Conservation (phyloP, 2,888 invertebrate species). For the Drosophila affinis region DNA sequence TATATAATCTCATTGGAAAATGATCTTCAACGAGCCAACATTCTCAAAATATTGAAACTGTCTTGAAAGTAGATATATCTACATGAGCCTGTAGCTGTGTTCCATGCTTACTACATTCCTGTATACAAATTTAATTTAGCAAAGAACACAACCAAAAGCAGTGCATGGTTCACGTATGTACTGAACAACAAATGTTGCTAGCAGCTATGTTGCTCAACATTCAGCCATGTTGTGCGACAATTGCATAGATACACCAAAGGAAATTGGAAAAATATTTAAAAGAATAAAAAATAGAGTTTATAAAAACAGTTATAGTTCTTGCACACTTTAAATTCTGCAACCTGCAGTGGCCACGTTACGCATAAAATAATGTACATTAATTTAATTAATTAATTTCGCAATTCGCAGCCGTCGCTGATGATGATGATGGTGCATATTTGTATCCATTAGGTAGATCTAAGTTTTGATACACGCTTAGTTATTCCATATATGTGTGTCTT, state of each 20-base stretch:
- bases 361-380: background rate
- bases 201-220: background rate
- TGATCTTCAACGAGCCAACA: background rate
- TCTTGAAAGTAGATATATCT: background rate
- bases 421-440: background rate
- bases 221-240: constrained; percentile 3
- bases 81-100: background rate
- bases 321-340: background rate
- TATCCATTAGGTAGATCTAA: background rate
- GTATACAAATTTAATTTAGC: background rate
- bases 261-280: background rate
- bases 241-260: constrained; percentile 10
- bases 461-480: background rate
- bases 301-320: accelerated
- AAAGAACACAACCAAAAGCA: constrained; percentile 18
- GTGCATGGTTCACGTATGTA: background rate
- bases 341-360: background rate
- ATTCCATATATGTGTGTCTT: background rate
- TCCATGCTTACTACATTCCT: background rate
- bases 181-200: background rate
- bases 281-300: too few species aligned
- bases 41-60: background rate
- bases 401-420: background rate
- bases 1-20: background rate
- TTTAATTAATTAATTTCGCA: constrained; percentile 2